Evolutionary conservation across 2,113 vertebrate species (phyloP).

Genomic region (Xiphophorus hellerii): DNA sequence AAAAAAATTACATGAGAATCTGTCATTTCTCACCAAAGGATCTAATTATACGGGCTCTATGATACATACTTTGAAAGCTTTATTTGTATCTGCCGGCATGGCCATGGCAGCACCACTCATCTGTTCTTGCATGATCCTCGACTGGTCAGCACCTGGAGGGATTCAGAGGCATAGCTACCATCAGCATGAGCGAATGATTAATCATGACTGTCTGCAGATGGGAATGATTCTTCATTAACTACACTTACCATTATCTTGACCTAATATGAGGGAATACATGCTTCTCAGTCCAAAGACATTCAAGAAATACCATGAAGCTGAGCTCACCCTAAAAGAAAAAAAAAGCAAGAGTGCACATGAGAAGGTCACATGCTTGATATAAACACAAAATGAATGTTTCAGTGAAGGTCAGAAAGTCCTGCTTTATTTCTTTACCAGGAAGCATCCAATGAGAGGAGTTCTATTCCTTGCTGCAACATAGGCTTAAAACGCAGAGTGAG

Average conservation of each 20-base stretch:
- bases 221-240: not conserved
- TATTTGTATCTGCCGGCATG: slow-evolving; percentile 98
- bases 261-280: slow-evolving; percentile 97
- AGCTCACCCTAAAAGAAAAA: slow-evolving; percentile 88
- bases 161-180: not conserved
- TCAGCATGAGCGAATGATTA: not conserved
- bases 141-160: slow-evolving; percentile 92
- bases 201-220: not conserved
- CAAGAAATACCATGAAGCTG: slow-evolving; percentile 98
- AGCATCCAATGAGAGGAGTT: slow-evolving; percentile 95
- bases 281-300: slow-evolving; percentile 98
- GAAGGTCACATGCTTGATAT: not conserved
- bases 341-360: slow-evolving; percentile 11
- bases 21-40: not conserved
- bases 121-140: slow-evolving; percentile 98
- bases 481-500: slow-evolving; percentile 97
- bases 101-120: slow-evolving; percentile 99
- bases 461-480: slow-evolving; percentile 98
- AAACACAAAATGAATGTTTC: not conserved
- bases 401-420: not conserved
- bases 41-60: not conserved
- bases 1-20: slow-evolving; percentile 7
- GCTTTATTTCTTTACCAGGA: slow-evolving; percentile 87
- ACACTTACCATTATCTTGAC: slow-evolving; percentile 94
- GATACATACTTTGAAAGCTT: slow-evolving; percentile 94